Base-by-base conservation (phyloP, 2,797 vertebrate species). In the Channallabes apus region DNA sequence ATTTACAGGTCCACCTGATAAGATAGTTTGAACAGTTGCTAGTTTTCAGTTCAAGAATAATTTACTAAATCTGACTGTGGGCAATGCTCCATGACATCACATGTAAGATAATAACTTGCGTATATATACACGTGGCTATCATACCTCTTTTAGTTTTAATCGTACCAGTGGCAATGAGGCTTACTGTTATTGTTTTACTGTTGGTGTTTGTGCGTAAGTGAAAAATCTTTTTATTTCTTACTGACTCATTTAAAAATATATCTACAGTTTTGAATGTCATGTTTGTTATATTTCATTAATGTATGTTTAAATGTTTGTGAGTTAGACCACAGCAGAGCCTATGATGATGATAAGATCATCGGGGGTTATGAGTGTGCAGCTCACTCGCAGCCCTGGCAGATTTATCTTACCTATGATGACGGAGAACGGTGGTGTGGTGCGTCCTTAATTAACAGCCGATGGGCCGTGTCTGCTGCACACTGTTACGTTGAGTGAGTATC, bases 331-430 rank as follows among this genome's bases (percentile, higher is more conserved):
- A 84, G 82, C 87, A 78, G 46, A 85, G 91, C 93, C 0, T 91
- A 92, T 1, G 92, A 94, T 20, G 91, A 94, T 86, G 32, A 35
- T 35, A 94, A 94, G 88, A 94, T 95, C 41, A 93, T 95, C 51
- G 93, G 94, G 69, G 94, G 94, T 38, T 90, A 88, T 85, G 92
- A 94, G 85, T 93, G 93, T 81, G 12, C 8, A 0, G 59, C 85
- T 35, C 32, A 94, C 81, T 90, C 91, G 0, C 87, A 93, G 91
- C 86, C 93, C 75, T 91, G 92, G 87, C 88, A 90, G 87, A 90
- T 93, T 81, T 94, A 93, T 58, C 91, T 93, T 9, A 92, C 92
- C 15, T 91, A 91, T 0, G 87, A 86, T 8, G 83, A 90, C 11
- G 88, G 90, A 3, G 0, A 90, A 6, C 89, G 88, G 20, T 93